Conservation (phyloP, 2,888 invertebrate genomes). For the Itoplectis maculator region DNA sequence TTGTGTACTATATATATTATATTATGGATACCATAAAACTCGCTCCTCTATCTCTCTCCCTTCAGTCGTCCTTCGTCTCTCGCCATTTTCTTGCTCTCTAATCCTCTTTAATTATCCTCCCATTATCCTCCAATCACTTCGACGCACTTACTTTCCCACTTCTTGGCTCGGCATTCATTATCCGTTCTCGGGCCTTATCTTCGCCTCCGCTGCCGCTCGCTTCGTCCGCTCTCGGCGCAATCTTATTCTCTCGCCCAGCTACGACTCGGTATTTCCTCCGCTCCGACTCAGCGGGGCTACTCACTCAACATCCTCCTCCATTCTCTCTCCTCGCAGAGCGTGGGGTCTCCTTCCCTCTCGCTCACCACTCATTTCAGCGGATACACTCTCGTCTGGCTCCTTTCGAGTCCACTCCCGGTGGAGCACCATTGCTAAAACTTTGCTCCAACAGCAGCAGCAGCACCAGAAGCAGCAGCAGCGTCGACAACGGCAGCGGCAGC, state of each 20-base stretch:
- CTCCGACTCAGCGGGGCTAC: conserved; percentile 21
- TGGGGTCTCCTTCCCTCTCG: not conserved
- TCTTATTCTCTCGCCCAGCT: conserved; percentile 35
- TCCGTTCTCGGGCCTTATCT: conserved; percentile 57
- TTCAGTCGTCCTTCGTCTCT: not conserved
- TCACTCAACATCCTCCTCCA: conserved; percentile 35
- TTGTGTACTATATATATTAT: conserved; percentile 8
- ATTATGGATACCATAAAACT: not conserved
- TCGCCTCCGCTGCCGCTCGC: conserved; percentile 18
- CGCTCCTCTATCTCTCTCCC: not conserved
- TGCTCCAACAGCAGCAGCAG: conserved; percentile 15
- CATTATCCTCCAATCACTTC: conserved; percentile 69
- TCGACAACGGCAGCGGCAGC: conserved; percentile 13
- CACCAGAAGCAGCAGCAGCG: conserved; percentile 4
- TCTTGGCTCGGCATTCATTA: conserved; percentile 69
- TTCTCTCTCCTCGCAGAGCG: conserved; percentile 25
- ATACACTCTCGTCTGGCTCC: conserved; percentile 39
- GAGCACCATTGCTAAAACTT: conserved; percentile 45
- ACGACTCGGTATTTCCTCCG: conserved; percentile 19
- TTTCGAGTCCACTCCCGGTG: conserved; percentile 34
- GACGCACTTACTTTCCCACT: conserved; percentile 68
- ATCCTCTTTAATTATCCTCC: conserved; percentile 71
- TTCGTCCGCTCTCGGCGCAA: not conserved
- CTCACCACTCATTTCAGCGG: conserved; percentile 17
- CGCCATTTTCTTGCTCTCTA: conserved; percentile 53